These are phyloP conservation scores for Marronus borbonicus DNA, from an alignment of 2,888 invertebrate genomes.

Conservation along the genomic window DNA sequence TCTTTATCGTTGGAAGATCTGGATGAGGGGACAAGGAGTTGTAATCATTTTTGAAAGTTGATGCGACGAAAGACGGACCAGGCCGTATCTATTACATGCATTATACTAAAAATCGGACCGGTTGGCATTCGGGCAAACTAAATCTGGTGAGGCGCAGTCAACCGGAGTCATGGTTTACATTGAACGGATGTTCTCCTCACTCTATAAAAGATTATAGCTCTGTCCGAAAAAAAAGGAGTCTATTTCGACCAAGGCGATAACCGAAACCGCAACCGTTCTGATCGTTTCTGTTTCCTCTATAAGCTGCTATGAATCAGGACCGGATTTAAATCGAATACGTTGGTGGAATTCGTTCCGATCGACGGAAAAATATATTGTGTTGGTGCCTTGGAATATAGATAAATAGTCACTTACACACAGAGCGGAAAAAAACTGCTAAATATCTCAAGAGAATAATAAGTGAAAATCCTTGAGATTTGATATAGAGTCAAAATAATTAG, in stretches of 20 bases:
- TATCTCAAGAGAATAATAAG: too few relatives aligned
- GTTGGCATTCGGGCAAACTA: neutral
- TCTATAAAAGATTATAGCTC: conserved; percentile 58
- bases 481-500: too few relatives aligned
- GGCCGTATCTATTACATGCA: conserved; percentile 3
- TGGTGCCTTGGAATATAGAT: conserved; percentile 6
- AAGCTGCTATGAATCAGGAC: conserved; percentile 29
- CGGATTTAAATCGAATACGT: conserved; percentile 17
- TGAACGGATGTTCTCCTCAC: conserved; percentile 55
- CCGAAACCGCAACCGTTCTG: conserved; percentile 3
- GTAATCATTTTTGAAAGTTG: conserved; percentile 44
- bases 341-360: conserved; percentile 11
- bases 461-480: too few relatives aligned
- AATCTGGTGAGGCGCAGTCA: conserved; percentile 47
- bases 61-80: neutral
- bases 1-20: conserved; percentile 12
- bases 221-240: conserved; percentile 53
- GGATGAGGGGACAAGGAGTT: neutral
- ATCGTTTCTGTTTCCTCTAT: conserved; percentile 23
- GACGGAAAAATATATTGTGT: neutral
- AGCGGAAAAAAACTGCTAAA: too few relatives aligned
- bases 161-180: conserved; percentile 55
- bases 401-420: too few relatives aligned
- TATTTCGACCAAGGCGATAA: conserved; percentile 53
- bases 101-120: neutral